These are phyloP conservation scores for Drosophila bunnanda DNA, from an alignment of 2,888 invertebrate genomes.

Conservation along the genomic window DNA sequence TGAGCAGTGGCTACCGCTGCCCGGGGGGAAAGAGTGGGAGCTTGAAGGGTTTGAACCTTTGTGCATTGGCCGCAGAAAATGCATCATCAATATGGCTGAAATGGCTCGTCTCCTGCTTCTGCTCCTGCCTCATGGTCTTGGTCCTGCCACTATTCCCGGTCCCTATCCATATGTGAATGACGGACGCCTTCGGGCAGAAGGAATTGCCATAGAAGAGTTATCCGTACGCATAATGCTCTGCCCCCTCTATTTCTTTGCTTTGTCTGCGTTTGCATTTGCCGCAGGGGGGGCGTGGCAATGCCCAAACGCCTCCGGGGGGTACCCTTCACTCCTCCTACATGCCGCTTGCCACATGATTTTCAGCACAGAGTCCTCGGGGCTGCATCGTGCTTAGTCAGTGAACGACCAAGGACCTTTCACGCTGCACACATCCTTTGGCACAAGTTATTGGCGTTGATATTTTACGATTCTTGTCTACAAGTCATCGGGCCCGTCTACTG, in stretches of 20 bases:
- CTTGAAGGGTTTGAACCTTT: conserved; percentile 26
- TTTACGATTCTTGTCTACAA: conserved; percentile 55
- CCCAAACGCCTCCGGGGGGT: conserved; percentile 21
- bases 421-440: conserved; percentile 23
- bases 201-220: conserved; percentile 32
- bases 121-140: background rate
- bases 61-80: conserved; percentile 67
- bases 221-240: conserved; percentile 33
- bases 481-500: conserved; percentile 49
- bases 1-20: conserved; percentile 27
- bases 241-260: conserved; percentile 29
- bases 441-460: conserved; percentile 72
- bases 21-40: conserved; percentile 9
- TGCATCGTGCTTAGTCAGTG: conserved; percentile 63
- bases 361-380: conserved; percentile 8
- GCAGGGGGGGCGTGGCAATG: conserved; percentile 24
- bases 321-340: conserved; percentile 8
- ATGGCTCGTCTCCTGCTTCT: background rate
- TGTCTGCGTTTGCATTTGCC: conserved; percentile 50
- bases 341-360: conserved; percentile 29
- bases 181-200: conserved; percentile 39
- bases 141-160: conserved; percentile 9
- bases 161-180: conserved; percentile 32
- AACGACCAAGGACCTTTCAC: conserved; percentile 30
- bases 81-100: conserved; percentile 73